Base-by-base conservation (phyloP, 2,797 vertebrate genomes). In the Rhadinocentrus ornatus region DNA sequence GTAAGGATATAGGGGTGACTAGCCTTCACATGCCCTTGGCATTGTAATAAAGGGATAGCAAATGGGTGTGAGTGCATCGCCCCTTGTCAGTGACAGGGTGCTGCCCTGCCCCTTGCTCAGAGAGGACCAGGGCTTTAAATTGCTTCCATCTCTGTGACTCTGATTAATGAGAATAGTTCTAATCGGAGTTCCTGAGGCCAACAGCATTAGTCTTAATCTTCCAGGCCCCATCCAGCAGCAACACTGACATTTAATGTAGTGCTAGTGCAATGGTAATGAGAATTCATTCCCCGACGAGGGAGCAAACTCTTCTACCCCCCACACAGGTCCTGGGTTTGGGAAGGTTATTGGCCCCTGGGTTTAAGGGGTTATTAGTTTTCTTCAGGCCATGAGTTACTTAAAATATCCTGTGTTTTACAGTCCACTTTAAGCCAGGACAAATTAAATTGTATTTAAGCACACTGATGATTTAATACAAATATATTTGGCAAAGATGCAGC, bases 91-190 rank as follows among this genome's bases (percentile, higher is more conserved):
- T 87, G 91, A 92, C 92, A 87, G 88, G 91, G 89, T 89, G 86
- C 83, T 90, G 92, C 91, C 92, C 91, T 91, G 89, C 86, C 92
- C 87, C 86, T 63, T 92, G 89, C 89, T 91, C 86, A 6, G 82
- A 83, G 87, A 88, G 84, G 92, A 91, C 89, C 75, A n/a, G 84
- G 83, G 70, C 88, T 90, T 89, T 91, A 93, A 92, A 93, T 93
- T 93, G 92, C 93, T 93, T 93, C 93, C 92, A 92, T 92, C 89
- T 90, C 89, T 31, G 81, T 78, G 91, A 86, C 89, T 86, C 90
- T 94, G 93, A 94, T 93, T 93, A 94, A 94, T 94, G 92, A 93
- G 91, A 91, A 89, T 87, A 91, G 88, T 91, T 93, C 87, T 94
- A 93, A 94, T 94, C 93, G 85, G 90, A 93, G 91, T 92, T 93